Evolutionary conservation across 2,797 vertebrate species (phyloP).

Genomic region (Clangula hyemalis): DNA sequence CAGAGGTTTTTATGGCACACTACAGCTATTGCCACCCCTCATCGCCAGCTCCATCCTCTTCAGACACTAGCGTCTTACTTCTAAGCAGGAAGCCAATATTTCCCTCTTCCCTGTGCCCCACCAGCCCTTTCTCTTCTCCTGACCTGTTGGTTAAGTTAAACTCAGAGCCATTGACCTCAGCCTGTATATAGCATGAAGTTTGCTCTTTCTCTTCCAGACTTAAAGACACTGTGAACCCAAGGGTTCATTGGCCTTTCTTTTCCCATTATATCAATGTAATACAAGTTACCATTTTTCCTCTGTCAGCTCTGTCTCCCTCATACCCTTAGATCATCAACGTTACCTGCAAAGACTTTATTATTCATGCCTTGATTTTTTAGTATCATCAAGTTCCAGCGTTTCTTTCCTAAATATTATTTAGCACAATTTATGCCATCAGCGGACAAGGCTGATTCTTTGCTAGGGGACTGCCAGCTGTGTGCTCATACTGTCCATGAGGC

Average conservation of each 20-base stretch:
- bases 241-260: not conserved
- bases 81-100: not conserved
- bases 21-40: not conserved
- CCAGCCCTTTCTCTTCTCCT: not conserved
- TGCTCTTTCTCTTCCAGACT: not conserved
- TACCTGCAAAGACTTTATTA: not conserved
- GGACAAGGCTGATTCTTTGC: not conserved
- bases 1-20: not conserved
- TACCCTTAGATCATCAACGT: not conserved
- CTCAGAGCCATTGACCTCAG: not conserved
- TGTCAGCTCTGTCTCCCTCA: not conserved
- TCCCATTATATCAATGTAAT: not conserved
- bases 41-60: not conserved
- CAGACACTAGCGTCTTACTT: not conserved
- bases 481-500: not conserved
- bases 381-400: not conserved
- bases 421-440: not conserved
- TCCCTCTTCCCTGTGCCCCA: too few relatives aligned
- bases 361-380: not conserved
- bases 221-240: not conserved
- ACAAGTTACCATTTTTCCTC: not conserved
- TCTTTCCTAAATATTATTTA: not conserved
- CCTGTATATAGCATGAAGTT: not conserved
- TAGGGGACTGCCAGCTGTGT: not conserved
- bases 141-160: not conserved